Conservation (phyloP, 2,113 vertebrate species). For the Anguilla rostrata region DNA sequence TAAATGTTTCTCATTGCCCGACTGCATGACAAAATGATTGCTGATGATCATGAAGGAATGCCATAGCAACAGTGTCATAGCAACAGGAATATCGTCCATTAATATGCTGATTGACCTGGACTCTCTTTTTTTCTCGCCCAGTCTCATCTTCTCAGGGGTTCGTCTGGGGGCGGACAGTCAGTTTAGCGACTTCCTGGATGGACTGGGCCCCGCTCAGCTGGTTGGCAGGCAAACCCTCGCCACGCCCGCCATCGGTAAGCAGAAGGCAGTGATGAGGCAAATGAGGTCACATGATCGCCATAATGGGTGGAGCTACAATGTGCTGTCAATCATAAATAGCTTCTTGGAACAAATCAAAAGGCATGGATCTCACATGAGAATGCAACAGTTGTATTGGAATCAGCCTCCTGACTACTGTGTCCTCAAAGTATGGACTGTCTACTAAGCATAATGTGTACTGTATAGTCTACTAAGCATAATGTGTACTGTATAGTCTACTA, state of each 20-base stretch:
- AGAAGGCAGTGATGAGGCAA: neutral
- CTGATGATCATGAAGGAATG: neutral
- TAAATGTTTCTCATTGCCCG: neutral
- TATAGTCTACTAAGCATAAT: too few species aligned
- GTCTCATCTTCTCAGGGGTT: conserved; percentile 96
- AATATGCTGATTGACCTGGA: neutral
- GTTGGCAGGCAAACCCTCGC: conserved; percentile 95
- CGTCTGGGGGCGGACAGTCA: conserved; percentile 94
- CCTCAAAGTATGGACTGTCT: too few species aligned
- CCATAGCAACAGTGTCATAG: too few species aligned
- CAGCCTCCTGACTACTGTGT: too few species aligned
- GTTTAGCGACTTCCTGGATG: conserved; percentile 97
- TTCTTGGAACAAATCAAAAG: too few species aligned
- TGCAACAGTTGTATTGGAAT: too few species aligned
- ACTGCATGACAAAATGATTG: neutral
- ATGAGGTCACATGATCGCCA: too few species aligned
- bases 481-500: too few species aligned
- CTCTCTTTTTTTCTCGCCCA: conserved; percentile 56
- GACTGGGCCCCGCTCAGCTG: conserved; percentile 92
- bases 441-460: too few species aligned
- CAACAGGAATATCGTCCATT: neutral
- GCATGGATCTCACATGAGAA: too few species aligned
- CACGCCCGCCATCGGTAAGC: conserved; percentile 96
- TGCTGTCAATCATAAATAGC: neutral
- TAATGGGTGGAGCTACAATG: too few species aligned